Percentiles rank a stretch among this genome's conserved stretches.
These are phyloP conservation scores for Acrocephalus arundinaceus DNA, from an alignment of 2,113 vertebrate genomes.

Conservation along the genomic window DNA sequence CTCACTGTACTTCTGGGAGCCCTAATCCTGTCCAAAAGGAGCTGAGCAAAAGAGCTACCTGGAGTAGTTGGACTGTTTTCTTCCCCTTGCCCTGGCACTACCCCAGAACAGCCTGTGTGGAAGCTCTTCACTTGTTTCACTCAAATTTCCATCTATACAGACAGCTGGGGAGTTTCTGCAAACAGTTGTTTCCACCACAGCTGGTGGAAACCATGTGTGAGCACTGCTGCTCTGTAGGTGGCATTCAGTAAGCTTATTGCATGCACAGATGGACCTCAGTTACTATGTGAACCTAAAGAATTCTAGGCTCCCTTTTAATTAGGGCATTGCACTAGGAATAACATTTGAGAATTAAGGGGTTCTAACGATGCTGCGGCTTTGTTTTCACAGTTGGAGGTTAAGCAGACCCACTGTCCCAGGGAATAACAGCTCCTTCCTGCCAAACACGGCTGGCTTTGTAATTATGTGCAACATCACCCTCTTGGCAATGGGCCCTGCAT, in stretches of 20 bases:
- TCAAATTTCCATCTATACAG: background rate
- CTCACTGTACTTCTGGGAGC: accelerated
- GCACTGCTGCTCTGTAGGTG: background rate
- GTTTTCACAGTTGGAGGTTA: slow-evolving; percentile 26
- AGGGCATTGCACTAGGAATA: slow-evolving; percentile 14
- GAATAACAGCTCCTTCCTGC: slow-evolving; percentile 53
- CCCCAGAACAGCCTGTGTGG: background rate
- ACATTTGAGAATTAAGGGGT: slow-evolving; percentile 12
- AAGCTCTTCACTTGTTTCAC: background rate
- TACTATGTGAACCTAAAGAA: background rate
- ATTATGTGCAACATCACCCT: slow-evolving; percentile 11
- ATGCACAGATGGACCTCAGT: background rate
- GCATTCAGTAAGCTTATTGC: background rate
- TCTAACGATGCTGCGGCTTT: background rate
- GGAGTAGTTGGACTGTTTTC: background rate
- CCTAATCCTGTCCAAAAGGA: background rate
- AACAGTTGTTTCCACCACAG: background rate
- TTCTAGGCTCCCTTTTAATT: slow-evolving; percentile 22
- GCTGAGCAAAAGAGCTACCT: background rate
- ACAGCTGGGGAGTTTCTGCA: background rate
- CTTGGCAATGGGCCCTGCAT: slow-evolving; percentile 48
- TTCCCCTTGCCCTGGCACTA: background rate
- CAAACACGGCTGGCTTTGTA: slow-evolving; percentile 5
- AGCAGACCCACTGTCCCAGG: slow-evolving; percentile 17
- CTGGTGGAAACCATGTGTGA: background rate